These are phyloP conservation scores for Diadumene lineata DNA, from an alignment of 92 coral and sea anemone genomes.

Conservation along the genomic window DNA sequence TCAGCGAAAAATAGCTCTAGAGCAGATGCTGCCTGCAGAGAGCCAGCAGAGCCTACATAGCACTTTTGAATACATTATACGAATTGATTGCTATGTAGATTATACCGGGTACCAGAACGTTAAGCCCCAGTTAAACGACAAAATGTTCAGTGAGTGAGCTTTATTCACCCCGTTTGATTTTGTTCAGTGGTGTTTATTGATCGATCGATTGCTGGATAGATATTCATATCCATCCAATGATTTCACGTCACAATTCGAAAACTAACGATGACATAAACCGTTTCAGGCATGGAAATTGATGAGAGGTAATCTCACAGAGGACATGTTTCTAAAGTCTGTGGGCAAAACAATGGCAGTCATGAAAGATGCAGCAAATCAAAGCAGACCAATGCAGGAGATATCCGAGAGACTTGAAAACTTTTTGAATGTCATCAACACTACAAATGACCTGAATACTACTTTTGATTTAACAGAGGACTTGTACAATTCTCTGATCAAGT, in stretches of 20 bases:
- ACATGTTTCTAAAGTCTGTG: constrained; percentile 3
- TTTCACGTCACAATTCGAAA: background rate
- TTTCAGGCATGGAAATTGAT: background rate
- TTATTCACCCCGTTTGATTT: too few species aligned
- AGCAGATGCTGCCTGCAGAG: too few species aligned
- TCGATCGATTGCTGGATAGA: too few species aligned
- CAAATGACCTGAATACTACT: background rate
- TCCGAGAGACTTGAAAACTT: background rate
- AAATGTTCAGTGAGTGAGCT: too few species aligned
- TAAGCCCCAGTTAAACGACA: too few species aligned
- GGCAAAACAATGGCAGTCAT: background rate
- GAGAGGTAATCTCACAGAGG: constrained; percentile 16
- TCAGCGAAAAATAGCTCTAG: too few species aligned
- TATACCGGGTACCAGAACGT: too few species aligned
- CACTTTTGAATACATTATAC: too few species aligned
- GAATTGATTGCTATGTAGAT: too few species aligned
- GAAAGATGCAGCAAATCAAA: background rate
- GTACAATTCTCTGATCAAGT: constrained; percentile 1
- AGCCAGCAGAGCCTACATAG: too few species aligned
- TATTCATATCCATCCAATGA: background rate
- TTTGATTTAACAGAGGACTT: background rate
- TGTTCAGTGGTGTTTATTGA: too few species aligned
- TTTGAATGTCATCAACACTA: background rate
- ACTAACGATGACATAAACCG: too few species aligned
- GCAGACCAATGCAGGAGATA: background rate